Base-by-base conservation (phyloP, 1,140 invertebrate species). In the Riptortus pedestris region DNA sequence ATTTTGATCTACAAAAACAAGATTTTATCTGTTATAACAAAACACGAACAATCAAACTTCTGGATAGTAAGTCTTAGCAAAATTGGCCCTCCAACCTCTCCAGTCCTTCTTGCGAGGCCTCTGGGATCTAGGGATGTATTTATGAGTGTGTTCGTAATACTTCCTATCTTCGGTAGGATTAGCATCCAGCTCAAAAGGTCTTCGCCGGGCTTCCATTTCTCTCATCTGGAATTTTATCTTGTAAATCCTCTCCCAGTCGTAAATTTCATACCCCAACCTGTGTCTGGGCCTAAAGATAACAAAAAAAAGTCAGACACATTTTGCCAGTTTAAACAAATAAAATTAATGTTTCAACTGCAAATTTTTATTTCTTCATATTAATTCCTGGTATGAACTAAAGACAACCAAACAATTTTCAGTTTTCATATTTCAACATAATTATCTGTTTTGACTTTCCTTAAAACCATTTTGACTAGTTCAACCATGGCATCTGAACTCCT, bases 171-270 rank as follows among this genome's bases (percentile, higher is more conserved):
- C 66, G 12, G 69, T 20, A 27, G 71, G 71, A 60, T 71, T 62
- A 12, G 62, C 38, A 14, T 63, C 67, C 20, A 62, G 26, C 63
- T 71, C 71, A 62, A 69, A 71, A 22, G 68, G 69, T n/a, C 68
- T 38, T 24, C 33, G 67, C 20, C 65, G 62, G n/a, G 68, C 65
- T 18, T 71, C 71, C 55, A 71, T 59, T 0, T 51, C 60, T 28
- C 69, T 61, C 20, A 66, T 69, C 16, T 68, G 38, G 60, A 67
- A 70, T 31, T 68, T 59, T 9, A 71, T 69, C 57, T 72, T 72
- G 63, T 72, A 72, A 60, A 72, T 72, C 26, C 67, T 45, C 33
- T 72, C 71, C 71, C 71, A 72, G 33, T 71, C 71, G 55, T 68
- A 72, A 18, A 72, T 66, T 62, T 72, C 70, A 20, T 69, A 69